Conservation (phyloP, 2,797 vertebrate genomes). For the Lophius americanus region DNA sequence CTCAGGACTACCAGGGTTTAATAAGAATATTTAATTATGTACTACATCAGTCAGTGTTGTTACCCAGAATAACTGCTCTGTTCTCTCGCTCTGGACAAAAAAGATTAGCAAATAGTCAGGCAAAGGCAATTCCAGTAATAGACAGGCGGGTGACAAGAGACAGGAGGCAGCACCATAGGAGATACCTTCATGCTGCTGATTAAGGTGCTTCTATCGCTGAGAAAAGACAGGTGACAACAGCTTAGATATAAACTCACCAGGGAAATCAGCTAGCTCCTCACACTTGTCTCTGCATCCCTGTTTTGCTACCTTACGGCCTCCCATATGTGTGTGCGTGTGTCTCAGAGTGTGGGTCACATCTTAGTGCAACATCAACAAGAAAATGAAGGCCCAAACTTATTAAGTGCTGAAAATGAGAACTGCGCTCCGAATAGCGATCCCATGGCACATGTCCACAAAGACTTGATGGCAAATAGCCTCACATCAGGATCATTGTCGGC, state of each 20-base stretch:
- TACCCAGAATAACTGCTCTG: slow-evolving; percentile 11
- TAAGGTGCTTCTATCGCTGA: slow-evolving; percentile 60
- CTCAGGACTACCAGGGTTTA: neutral
- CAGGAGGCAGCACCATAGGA: slow-evolving; percentile 67
- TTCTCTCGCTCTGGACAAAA: slow-evolving; percentile 32
- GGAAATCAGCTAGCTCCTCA: slow-evolving; percentile 72
- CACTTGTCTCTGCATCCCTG: slow-evolving; percentile 59
- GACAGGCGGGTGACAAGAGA: slow-evolving; percentile 61
- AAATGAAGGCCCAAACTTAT: slow-evolving; percentile 70
- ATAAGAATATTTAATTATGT: neutral
- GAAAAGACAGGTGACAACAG: slow-evolving; percentile 67
- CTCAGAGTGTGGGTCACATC: slow-evolving; percentile 9
- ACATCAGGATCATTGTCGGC: slow-evolving; percentile 52
- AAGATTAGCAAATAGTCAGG: slow-evolving; percentile 30
- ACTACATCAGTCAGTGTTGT: neutral
- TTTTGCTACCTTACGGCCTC: slow-evolving; percentile 53
- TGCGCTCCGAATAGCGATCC: slow-evolving; percentile 71
- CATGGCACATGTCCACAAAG: slow-evolving; percentile 74
- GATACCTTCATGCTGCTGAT: slow-evolving; percentile 78
- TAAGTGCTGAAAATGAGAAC: slow-evolving; percentile 74
- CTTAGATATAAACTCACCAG: slow-evolving; percentile 69
- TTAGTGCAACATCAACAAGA: slow-evolving; percentile 52
- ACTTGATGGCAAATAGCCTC: slow-evolving; percentile 71
- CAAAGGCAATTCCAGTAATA: slow-evolving; percentile 60
- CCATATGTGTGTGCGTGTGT: slow-evolving; percentile 15